phyloP scores from a whole-genome alignment of 2,797 vertebrate species.

The Hippocampus kuda region DNA sequence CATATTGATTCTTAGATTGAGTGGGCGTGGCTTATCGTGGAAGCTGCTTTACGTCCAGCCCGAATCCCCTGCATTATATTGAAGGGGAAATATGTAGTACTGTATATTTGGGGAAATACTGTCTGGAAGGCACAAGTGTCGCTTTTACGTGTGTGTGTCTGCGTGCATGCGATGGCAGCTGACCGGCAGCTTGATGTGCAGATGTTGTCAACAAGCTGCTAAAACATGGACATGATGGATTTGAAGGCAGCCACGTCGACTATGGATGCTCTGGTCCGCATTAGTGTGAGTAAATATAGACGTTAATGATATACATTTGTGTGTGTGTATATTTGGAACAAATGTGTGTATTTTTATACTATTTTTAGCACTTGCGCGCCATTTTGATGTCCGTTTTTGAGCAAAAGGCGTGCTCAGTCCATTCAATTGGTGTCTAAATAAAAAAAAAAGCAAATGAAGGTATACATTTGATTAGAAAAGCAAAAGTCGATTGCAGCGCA shows the following conservation, averaged over 20 bases:
- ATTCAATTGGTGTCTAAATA: not conserved
- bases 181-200: slow-evolving; percentile 12
- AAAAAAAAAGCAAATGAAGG: not conserved
- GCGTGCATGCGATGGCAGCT: not conserved
- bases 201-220: slow-evolving; percentile 43
- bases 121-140: not conserved
- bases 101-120: not conserved
- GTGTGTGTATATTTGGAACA: not conserved
- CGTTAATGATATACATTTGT: not conserved
- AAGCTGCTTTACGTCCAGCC: not conserved
- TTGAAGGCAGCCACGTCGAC: slow-evolving; percentile 74
- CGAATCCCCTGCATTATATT: not conserved
- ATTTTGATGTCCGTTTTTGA: not conserved
- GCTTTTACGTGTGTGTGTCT: not conserved
- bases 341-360: not conserved
- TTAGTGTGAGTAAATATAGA: slow-evolving; percentile 72
- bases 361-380: not conserved
- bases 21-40: slow-evolving; percentile 1
- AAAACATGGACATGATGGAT: slow-evolving; percentile 74
- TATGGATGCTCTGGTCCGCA: slow-evolving; percentile 81
- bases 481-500: not conserved
- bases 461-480: not conserved
- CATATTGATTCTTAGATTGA: not conserved
- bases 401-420: not conserved
- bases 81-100: not conserved